A percentile compares a stretch with the other conserved stretches of the same genome.
Evolutionary conservation across 2,797 vertebrate species (phyloP).

Genomic region (Pyrrhura leucotis): DNA sequence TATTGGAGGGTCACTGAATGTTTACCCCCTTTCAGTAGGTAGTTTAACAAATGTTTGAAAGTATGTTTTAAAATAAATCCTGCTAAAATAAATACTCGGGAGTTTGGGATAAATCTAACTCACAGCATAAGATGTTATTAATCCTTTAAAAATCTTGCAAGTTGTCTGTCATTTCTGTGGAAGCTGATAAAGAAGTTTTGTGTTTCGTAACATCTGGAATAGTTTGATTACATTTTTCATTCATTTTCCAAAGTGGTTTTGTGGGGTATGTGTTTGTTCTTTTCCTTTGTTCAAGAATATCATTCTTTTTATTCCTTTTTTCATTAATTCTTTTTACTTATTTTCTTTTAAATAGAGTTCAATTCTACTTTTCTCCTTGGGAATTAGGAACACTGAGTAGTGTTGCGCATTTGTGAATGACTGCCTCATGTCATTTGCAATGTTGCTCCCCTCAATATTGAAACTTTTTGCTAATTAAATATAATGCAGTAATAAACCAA

Average conservation of each 20-base stretch:
- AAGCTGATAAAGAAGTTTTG: neutral
- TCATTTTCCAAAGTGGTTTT: neutral
- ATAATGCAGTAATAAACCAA: neutral
- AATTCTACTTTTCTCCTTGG: neutral
- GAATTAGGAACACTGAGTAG: neutral
- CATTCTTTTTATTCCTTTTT: accelerated
- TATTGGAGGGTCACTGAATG: neutral
- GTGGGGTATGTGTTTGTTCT: neutral
- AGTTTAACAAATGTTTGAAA: neutral
- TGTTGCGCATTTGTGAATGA: neutral
- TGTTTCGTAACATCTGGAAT: neutral
- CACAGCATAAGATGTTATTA: neutral
- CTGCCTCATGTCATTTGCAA: neutral
- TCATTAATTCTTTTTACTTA: accelerated
- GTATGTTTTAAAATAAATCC: neutral
- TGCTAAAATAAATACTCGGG: neutral
- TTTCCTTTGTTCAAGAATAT: neutral
- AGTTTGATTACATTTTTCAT: neutral
- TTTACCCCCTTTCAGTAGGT: neutral
- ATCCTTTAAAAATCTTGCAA: neutral
- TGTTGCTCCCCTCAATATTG: neutral
- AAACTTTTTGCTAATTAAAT: neutral
- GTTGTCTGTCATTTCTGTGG: neutral
- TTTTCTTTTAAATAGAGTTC: neutral
- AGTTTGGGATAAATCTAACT: neutral